Percentiles rank a stretch among this genome's conserved stretches.
phyloP scores from a whole-genome alignment of 2,888 invertebrate genomes.

The Tribolium freemani region DNA sequence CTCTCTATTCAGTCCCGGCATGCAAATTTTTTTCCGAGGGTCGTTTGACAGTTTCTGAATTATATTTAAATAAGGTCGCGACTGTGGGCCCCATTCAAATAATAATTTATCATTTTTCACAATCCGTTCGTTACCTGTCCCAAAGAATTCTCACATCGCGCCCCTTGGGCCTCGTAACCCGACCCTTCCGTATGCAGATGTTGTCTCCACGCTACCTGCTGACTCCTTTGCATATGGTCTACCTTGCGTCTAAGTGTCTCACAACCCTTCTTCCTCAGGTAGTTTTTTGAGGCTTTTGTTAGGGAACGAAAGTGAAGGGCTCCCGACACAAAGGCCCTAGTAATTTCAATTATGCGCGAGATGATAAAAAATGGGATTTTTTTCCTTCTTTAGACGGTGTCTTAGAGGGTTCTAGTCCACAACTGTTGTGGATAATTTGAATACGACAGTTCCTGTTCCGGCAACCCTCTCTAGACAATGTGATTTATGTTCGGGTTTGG shows the following conservation, averaged over 20 bases:
- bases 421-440: constrained; percentile 50
- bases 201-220: constrained; percentile 64
- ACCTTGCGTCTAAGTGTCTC: constrained; percentile 48
- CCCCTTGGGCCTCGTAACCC: constrained; percentile 48
- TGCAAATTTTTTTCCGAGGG: constrained; percentile 64
- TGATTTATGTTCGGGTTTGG: constrained; percentile 39
- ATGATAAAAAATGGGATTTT: constrained; percentile 33
- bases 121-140: constrained; percentile 64
- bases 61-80: constrained; percentile 66
- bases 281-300: constrained; percentile 41
- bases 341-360: constrained; percentile 36
- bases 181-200: constrained; percentile 60
- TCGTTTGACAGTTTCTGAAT: constrained; percentile 67
- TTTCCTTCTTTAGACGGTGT: background rate
- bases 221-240: constrained; percentile 65
- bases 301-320: constrained; percentile 46
- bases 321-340: constrained; percentile 7
- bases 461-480: constrained; percentile 48
- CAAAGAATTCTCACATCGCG: constrained; percentile 57
- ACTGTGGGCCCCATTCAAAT: constrained; percentile 56
- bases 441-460: constrained; percentile 51
- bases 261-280: constrained; percentile 49
- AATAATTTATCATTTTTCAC: constrained; percentile 66
- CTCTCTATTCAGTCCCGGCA: constrained; percentile 54
- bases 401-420: constrained; percentile 39